Evolutionary conservation across 1,140 invertebrate genomes (phyloP), one percentile per base, ranked within the genome.

Genomic region (Apocrypta bakeri): DNA sequence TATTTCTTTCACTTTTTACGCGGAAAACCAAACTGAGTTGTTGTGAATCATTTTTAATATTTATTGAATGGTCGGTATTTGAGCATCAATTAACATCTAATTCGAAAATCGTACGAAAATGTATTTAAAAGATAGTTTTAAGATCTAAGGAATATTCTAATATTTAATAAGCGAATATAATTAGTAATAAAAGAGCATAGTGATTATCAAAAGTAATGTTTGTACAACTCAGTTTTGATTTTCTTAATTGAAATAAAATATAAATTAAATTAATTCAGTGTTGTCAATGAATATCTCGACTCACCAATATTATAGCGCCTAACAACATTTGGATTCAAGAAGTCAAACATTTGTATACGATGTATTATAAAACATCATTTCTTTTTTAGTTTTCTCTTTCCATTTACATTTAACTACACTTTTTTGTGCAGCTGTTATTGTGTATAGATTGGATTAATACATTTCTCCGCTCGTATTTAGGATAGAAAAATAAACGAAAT

Each of bases 401-500:
- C 14, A 79, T 48, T 42, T 56, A 21, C n/a, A 66, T 66, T 66
- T 12, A 14, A 75, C 9, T 64, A 27, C 21, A 81, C 7, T 77
- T 82, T 48, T 82, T 78, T 78, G 66, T 82, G 73, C 74, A 76
- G 68, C 74, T 82, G 74, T 77, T 78, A 73, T 73, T 83, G 48
- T 79, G 76, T 79, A 83, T 74, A 83, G 61, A 79, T 73, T 73
- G 56, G 24, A 72, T 82, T 37, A 82, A 63, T 78, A 83, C 73
- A 73, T 79, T 81, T 84, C 73, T 81, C 68, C 48, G 78, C 78
- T 84, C 63, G 68, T 84, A 81, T 83, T 76, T 69, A 77, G 79
- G 74, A 56, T 84, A 64, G 73, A 81, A 76, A 84, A 77, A 82
- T 82, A 78, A 82, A 82, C 48, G 29, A 79, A 83, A 66, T 74